These are phyloP conservation scores for Melanotus villosus DNA, from an alignment of 2,888 invertebrate species.

Conservation along the genomic window DNA sequence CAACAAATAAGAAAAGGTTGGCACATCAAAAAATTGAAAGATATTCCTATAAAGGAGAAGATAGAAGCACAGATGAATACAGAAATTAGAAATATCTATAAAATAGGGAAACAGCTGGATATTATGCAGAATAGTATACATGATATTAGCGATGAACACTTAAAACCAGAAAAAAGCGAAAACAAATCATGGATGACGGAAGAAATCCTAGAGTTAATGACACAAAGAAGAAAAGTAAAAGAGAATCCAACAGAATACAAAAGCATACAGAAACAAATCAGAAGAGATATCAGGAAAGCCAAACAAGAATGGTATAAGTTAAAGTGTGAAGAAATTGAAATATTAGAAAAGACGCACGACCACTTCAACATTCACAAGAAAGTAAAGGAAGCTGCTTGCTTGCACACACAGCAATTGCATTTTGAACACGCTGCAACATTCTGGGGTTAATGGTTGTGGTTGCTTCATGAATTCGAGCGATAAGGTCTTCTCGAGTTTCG, in stretches of 20 bases:
- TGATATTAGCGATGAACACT: conserved; percentile 1
- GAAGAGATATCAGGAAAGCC: background rate
- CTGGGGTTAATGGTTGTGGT: too few species aligned
- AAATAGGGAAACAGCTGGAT: background rate
- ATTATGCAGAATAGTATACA: conserved; percentile 1
- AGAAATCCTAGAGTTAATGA: background rate
- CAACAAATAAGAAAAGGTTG: background rate
- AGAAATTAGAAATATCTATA: background rate
- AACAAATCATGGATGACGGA: background rate
- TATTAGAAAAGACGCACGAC: background rate
- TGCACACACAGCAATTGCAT: too few species aligned
- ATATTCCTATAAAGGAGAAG: background rate
- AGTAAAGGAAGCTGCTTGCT: background rate
- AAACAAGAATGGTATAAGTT: conserved; percentile 1
- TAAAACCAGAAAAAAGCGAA: background rate
- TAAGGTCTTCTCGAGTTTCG: too few species aligned
- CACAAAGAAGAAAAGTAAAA: background rate
- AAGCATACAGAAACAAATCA: background rate
- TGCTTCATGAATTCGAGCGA: too few species aligned
- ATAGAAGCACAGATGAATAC: background rate
- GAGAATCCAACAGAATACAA: background rate
- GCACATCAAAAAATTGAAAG: conserved; percentile 4
- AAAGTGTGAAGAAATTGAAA: conserved; percentile 1
- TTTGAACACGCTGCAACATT: too few species aligned
- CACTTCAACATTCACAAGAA: background rate